These are phyloP conservation scores for Chondrosia reniformis DNA, from an alignment of 37 sponge, comb jelly and placozoan genomes.

Conservation along the genomic window DNA sequence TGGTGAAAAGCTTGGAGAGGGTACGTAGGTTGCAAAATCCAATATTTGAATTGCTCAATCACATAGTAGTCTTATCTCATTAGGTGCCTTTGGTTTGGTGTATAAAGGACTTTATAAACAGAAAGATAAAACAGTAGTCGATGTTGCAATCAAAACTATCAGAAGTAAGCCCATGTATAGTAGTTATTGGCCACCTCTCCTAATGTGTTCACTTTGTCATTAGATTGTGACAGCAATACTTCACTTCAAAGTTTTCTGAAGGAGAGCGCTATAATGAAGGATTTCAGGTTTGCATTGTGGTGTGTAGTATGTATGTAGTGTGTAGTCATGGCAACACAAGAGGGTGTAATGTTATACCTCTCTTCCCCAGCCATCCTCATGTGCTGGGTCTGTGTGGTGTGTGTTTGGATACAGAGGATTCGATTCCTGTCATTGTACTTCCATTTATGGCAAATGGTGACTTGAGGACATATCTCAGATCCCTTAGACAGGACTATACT, in stretches of 20 bases:
- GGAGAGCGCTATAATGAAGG: conserved; percentile 41
- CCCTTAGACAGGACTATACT: not conserved
- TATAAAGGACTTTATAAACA: not conserved
- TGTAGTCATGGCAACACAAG: no score
- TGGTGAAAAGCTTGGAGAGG: conserved; percentile 6
- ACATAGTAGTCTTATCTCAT: not conserved
- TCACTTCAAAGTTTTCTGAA: not conserved
- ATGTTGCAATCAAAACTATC: conserved; percentile 29
- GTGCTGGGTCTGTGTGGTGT: conserved; percentile 37
- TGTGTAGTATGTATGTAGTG: no score
- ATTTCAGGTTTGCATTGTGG: no score
- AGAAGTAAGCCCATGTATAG: conserved; percentile 34
- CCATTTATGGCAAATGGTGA: conserved; percentile 50
- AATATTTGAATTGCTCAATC: no score
- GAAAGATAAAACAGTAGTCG: not conserved
- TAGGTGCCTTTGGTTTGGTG: conserved; percentile 28
- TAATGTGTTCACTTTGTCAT: not conserved
- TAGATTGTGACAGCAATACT: conserved; percentile 5
- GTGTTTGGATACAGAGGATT: conserved; percentile 9
- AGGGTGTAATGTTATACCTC: no score
- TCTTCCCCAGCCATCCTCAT: conserved; percentile 30
- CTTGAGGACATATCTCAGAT: conserved; percentile 17
- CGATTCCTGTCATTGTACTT: conserved; percentile 23
- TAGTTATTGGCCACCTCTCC: no score
- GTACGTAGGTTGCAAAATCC: not conserved